phyloP scores from a whole-genome alignment of 2,113 vertebrate species.

The Hemibagrus wyckioides region DNA sequence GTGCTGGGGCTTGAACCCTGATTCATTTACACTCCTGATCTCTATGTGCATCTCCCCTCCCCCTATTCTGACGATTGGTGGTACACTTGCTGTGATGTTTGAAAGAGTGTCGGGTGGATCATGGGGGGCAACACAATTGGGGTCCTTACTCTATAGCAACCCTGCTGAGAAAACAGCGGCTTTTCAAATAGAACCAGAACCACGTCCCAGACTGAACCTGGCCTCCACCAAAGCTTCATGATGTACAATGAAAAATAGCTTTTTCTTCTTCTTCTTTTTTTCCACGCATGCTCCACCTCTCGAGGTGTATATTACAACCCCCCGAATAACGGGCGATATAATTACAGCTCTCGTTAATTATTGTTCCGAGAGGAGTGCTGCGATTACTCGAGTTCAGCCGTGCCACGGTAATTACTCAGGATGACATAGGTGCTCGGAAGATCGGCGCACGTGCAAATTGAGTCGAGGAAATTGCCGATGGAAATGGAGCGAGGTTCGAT shows the following conservation, averaged over 20 bases:
- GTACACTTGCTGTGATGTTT: conserved; percentile 58
- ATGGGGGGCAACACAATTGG: conserved; percentile 52
- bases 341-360: conserved; percentile 52
- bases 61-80: conserved; percentile 54
- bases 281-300: not conserved
- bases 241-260: conserved; percentile 65
- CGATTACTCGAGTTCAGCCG: conserved; percentile 58
- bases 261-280: not conserved
- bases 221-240: conserved; percentile 61
- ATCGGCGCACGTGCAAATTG: conserved; percentile 43
- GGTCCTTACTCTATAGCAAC: conserved; percentile 59
- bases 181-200: conserved; percentile 46
- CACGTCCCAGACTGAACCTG: conserved; percentile 59
- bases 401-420: conserved; percentile 52
- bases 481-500: conserved; percentile 24
- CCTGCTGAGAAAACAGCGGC: conserved; percentile 65
- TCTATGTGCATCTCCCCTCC: conserved; percentile 33
- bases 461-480: conserved; percentile 38
- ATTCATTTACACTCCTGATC: too few species aligned
- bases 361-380: conserved; percentile 29
- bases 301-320: not conserved
- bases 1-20: too few species aligned
- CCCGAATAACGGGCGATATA: conserved; percentile 36
- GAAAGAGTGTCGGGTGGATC: conserved; percentile 59
- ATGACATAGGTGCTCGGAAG: conserved; percentile 45